A percentile compares a stretch with the other conserved stretches of the same genome.
These are phyloP conservation scores for Hippopotamyrus pictus DNA, from an alignment of 2,797 vertebrate species.

Conservation along the genomic window DNA sequence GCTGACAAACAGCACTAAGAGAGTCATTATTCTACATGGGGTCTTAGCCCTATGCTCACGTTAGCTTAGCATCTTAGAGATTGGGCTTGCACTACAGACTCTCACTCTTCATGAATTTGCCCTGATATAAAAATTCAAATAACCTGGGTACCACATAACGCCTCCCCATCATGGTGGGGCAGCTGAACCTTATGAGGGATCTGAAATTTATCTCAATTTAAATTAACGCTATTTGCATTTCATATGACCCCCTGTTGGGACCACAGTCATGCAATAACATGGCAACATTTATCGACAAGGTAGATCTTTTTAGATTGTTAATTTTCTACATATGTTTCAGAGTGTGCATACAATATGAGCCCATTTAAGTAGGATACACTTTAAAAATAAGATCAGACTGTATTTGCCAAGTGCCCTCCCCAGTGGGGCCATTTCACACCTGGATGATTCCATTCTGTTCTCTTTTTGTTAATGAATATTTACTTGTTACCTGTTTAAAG, in stretches of 20 bases:
- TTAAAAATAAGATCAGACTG: neutral
- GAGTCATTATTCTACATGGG: neutral
- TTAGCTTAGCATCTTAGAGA: neutral
- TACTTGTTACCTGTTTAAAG: slow-evolving; percentile 46
- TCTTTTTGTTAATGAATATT: slow-evolving; percentile 48
- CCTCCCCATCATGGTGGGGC: neutral
- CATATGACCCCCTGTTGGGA: neutral
- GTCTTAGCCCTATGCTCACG: neutral
- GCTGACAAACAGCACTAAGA: neutral
- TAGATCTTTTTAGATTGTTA: neutral
- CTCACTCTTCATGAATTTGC: neutral
- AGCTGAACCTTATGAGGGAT: neutral
- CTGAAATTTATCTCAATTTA: neutral
- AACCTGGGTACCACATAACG: neutral
- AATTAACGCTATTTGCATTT: neutral
- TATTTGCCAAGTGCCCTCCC: neutral
- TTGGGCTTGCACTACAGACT: neutral
- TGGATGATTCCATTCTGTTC: slow-evolving; percentile 31
- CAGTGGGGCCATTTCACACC: slow-evolving; percentile 36
- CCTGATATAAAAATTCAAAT: neutral
- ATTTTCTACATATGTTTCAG: neutral
- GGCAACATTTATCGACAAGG: neutral
- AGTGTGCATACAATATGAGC: neutral
- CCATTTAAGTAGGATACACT: neutral
- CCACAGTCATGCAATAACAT: neutral